Evolutionary conservation across 2,888 invertebrate species (phyloP).

Genomic region (Priocnemis perturbator): DNA sequence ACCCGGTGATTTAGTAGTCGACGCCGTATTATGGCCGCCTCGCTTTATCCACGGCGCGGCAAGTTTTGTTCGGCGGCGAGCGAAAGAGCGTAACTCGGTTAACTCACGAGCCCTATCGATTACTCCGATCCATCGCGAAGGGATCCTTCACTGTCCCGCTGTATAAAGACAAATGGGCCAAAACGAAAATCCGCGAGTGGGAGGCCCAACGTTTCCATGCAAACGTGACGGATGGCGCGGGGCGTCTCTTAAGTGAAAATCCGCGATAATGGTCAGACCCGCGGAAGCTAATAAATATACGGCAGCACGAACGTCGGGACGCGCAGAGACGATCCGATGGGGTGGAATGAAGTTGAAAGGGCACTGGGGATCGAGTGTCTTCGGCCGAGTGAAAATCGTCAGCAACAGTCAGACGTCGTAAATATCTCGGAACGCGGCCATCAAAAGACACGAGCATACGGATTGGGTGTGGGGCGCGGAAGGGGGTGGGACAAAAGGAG

Average conservation of each 20-base stretch:
- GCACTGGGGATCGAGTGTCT: constrained; percentile 3
- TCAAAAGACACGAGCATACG: too few species aligned
- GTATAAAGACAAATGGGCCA: too few species aligned
- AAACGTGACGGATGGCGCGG: background rate
- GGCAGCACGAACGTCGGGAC: background rate
- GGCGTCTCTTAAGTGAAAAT: background rate
- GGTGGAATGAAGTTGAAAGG: constrained; percentile 9
- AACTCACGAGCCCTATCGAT: too few species aligned
- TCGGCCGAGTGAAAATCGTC: background rate
- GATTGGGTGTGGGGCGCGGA: too few species aligned
- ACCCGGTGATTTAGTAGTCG: background rate
- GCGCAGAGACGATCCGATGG: background rate
- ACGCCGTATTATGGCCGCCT: background rate
- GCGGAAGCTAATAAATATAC: too few species aligned
- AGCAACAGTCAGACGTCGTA: background rate
- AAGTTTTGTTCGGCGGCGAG: too few species aligned
- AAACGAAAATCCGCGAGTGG: too few species aligned
- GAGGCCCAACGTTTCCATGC: too few species aligned
- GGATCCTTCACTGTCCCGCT: too few species aligned
- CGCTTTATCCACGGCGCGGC: background rate
- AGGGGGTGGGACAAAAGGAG: constrained; percentile 5
- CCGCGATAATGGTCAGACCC: too few species aligned
- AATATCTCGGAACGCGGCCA: background rate
- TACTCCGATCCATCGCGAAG: too few species aligned
- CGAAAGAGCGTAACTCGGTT: too few species aligned